Percentiles rank a stretch among this genome's conserved stretches.
Evolutionary conservation across 2,797 vertebrate genomes (phyloP).

Genomic region (Petrocephalus sullivani): DNA sequence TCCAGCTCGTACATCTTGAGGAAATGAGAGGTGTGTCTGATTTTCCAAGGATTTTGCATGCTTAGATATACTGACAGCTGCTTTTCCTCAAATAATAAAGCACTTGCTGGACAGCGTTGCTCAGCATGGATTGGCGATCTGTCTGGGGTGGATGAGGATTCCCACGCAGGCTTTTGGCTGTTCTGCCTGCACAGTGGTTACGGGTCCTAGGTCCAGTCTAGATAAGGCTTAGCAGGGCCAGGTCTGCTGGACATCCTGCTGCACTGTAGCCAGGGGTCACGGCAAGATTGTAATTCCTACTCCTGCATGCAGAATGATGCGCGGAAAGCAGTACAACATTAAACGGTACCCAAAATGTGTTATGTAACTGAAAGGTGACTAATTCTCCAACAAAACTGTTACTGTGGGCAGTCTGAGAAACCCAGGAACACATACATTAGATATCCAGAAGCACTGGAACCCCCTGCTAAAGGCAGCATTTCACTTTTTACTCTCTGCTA

Average conservation of each 20-base stretch:
- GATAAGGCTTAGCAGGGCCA: not conserved
- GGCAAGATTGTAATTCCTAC: not conserved
- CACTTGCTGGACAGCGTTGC: not conserved
- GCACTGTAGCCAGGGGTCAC: not conserved
- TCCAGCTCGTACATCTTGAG: not conserved
- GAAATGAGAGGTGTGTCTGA: not conserved
- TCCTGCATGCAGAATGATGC: not conserved
- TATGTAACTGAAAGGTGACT: conserved; percentile 9
- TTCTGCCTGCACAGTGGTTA: not conserved
- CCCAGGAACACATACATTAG: not conserved
- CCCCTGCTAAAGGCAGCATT: not conserved
- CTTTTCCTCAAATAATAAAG: not conserved
- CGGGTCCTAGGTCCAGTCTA: no score
- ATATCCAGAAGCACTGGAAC: not conserved
- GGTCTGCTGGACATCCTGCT: no score
- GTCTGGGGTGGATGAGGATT: not conserved
- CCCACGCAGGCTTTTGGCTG: not conserved
- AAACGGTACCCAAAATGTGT: not conserved
- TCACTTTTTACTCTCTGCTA: not conserved
- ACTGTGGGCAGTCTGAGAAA: not conserved
- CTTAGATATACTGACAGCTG: not conserved
- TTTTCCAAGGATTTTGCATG: not conserved
- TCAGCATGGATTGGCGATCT: not conserved
- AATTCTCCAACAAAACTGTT: not conserved
- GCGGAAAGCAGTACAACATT: not conserved